These are phyloP conservation scores for Drosophila meridiana DNA, from an alignment of 2,888 invertebrate species.

Conservation along the genomic window DNA sequence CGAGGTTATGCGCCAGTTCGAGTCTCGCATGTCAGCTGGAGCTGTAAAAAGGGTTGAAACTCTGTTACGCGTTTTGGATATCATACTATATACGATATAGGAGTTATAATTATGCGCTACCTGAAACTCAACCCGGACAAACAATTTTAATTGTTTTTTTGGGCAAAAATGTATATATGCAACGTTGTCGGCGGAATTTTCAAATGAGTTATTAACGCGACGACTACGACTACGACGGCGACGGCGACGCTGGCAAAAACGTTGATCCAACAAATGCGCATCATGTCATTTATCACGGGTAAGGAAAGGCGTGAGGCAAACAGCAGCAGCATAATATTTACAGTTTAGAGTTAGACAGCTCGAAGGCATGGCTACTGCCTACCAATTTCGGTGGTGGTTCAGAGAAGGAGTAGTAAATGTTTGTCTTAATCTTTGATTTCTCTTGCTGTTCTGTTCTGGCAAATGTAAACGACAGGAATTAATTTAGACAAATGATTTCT, in stretches of 20 bases:
- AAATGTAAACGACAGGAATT: slow-evolving; percentile 86
- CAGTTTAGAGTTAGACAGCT: slow-evolving; percentile 55
- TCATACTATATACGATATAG: slow-evolving; percentile 41
- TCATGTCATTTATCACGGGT: slow-evolving; percentile 81
- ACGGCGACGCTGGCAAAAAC: slow-evolving; percentile 23
- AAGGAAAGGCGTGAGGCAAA: slow-evolving; percentile 53
- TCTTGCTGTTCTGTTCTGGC: slow-evolving; percentile 63
- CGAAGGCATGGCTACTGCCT: slow-evolving; percentile 39
- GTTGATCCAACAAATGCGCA: slow-evolving; percentile 70
- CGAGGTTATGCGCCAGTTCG: background rate
- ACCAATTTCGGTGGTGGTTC: slow-evolving; percentile 38
- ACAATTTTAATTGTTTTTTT: slow-evolving; percentile 83
- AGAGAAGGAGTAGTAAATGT: slow-evolving; percentile 77
- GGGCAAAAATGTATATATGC: slow-evolving; percentile 60
- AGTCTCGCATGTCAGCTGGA: slow-evolving; percentile 2
- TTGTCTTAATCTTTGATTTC: slow-evolving; percentile 86
- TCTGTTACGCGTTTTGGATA: slow-evolving; percentile 27
- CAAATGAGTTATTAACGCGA: slow-evolving; percentile 83
- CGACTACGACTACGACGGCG: slow-evolving; percentile 32
- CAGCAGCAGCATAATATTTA: slow-evolving; percentile 29
- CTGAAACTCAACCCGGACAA: slow-evolving; percentile 48
- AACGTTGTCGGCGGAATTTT: slow-evolving; percentile 79
- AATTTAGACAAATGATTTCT: slow-evolving; percentile 86
- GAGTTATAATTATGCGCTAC: slow-evolving; percentile 63
- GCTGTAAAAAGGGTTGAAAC: slow-evolving; percentile 61